Conservation (phyloP, 2,113 vertebrate species). For the Progne subis region DNA sequence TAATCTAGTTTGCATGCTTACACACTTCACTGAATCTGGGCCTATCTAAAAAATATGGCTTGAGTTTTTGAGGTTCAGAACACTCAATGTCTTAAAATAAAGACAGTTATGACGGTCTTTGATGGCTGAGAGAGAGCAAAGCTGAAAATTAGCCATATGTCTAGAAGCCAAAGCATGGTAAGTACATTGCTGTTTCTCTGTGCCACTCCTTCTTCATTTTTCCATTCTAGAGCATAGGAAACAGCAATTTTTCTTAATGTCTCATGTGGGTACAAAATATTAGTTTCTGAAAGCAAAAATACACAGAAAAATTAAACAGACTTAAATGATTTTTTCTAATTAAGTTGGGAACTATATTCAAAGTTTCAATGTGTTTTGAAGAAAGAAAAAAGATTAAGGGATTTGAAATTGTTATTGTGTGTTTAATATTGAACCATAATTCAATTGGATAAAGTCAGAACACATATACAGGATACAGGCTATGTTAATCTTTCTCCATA, state of each 20-base stretch:
- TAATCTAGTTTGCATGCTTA: background rate
- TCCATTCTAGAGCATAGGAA: rapidly evolving
- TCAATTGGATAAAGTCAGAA: background rate
- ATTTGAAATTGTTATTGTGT: background rate
- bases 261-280: rapidly evolving
- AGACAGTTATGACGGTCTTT: background rate
- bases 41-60: background rate
- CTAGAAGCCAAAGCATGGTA: background rate
- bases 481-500: background rate
- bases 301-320: background rate
- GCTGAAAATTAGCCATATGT: background rate
- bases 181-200: background rate
- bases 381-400: background rate
- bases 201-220: background rate
- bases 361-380: background rate
- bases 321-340: background rate
- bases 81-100: background rate
- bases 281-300: background rate
- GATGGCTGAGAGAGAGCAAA: background rate
- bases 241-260: background rate
- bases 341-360: background rate
- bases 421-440: background rate
- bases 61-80: background rate
- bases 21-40: background rate
- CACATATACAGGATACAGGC: background rate